A percentile compares a stretch with the other conserved stretches of the same genome.
Conservation (phyloP, 2,113 vertebrate genomes). For the Hippoglossus stenolepis region DNA sequence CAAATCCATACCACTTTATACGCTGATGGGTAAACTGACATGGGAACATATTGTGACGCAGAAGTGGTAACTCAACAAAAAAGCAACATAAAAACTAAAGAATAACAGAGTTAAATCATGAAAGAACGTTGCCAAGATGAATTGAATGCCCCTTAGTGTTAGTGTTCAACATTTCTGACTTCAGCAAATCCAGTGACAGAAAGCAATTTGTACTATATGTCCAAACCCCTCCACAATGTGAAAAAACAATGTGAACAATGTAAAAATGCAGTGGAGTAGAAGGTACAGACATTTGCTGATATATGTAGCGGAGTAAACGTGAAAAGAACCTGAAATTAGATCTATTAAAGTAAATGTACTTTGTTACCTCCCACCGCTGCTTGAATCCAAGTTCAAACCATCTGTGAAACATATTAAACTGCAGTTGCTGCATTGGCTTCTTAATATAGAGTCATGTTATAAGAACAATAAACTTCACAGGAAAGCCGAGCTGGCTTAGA, state of each 20-base stretch:
- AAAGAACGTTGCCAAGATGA: background rate
- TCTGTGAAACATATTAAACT: background rate
- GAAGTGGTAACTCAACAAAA: background rate
- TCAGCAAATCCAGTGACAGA: background rate
- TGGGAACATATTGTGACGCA: background rate
- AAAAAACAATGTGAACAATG: too few relatives aligned
- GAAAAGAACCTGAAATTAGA: too few relatives aligned
- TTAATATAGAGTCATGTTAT: background rate
- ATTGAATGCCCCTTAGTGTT: background rate
- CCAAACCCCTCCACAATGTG: background rate
- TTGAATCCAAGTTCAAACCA: constrained; percentile 9
- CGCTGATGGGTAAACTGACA: constrained; percentile 33
- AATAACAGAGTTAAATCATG: background rate
- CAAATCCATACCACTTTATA: constrained; percentile 14
- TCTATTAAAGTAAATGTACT: background rate
- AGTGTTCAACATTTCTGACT: constrained; percentile 4
- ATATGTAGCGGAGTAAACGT: too few relatives aligned
- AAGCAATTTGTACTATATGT: background rate
- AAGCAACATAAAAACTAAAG: background rate
- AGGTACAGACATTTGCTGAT: too few relatives aligned
- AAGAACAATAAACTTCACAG: constrained; percentile 39
- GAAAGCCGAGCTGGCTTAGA: constrained; percentile 13
- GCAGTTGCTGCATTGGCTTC: background rate
- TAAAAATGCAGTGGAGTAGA: too few relatives aligned
- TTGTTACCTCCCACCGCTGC: background rate